Base-by-base conservation (phyloP, 2,888 invertebrate genomes). In the Chymomyza caudatula region DNA sequence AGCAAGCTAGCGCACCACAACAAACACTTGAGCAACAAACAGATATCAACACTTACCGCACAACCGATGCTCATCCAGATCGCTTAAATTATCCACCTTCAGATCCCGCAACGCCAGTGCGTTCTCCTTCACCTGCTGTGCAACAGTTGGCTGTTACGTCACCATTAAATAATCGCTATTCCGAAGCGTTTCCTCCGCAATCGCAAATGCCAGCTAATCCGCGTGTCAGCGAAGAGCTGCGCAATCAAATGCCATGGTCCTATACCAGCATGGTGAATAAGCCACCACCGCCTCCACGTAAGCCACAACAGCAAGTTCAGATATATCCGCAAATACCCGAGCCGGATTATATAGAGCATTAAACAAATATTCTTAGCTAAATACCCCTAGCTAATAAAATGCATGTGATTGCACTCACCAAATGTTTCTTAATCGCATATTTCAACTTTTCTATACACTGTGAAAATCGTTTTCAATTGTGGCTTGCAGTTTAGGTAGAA, bases 171-270 rank as follows among this genome's bases (percentile, higher is more conserved):
- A 83, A 82, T 71, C 88, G 89, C 29, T 89, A 89, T 63, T 87
- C 89, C 37, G 87, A 86, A 6, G 80, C 80, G 0, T 72, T 79
- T 54, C 78, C 83, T 5, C 77, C 65, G 47, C 84, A 68, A 0
- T 20, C 19, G 29, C 73, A 76, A 29, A 37, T 37, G 29, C 29
- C 29, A 3, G 71, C 69, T 17, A 82, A 77, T 66, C 77, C 80
- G 4, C 86, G 86, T 1, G 78, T 89, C 15, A 89, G 86, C 25
- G 91, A 91, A 19, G 93, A 92, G 75, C 88, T 93, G 55, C 92
- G 92, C 69, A 91, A 92, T 22, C 93, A 93, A 86, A 87, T 93
- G 78, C 93, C 93, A 13, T 93, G 93, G 93, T 92, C 93, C 4
- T 93, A 93, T 44, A 89, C 89, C 1, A 87, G 81, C 71, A 78